Percentiles rank a stretch among this genome's conserved stretches.
Conservation (phyloP, 2,113 vertebrate species). For the Phasianus colchicus region DNA sequence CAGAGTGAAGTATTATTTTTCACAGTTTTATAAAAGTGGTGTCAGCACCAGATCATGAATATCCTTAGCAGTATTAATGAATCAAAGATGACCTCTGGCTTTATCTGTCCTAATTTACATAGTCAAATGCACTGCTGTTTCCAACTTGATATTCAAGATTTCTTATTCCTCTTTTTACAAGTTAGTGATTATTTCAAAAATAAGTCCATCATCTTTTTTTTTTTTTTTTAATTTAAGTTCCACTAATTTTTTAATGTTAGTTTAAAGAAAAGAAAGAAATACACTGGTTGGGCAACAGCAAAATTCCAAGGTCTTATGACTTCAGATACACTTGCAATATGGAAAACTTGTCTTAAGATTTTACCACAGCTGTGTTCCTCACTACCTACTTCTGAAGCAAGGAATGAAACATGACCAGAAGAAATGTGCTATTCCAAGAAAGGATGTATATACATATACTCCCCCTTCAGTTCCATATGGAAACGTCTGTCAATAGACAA, state of each 20-base stretch:
- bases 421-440: neutral
- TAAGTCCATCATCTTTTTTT: neutral
- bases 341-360: neutral
- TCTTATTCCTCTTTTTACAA: neutral
- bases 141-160: neutral
- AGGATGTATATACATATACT: neutral
- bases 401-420: neutral
- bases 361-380: neutral
- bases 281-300: neutral
- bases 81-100: neutral
- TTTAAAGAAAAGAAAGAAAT: neutral
- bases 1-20: constrained; percentile 23
- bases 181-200: neutral
- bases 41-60: neutral
- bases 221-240: neutral
- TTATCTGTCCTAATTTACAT: neutral
- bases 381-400: neutral
- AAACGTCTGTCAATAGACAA: neutral
- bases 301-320: neutral
- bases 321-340: neutral
- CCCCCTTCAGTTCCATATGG: neutral
- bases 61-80: neutral
- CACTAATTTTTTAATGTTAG: neutral
- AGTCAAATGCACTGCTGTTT: neutral
- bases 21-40: constrained; percentile 7